phyloP scores from a whole-genome alignment of 1,140 invertebrate species.

The Zaprionus africanus region DNA sequence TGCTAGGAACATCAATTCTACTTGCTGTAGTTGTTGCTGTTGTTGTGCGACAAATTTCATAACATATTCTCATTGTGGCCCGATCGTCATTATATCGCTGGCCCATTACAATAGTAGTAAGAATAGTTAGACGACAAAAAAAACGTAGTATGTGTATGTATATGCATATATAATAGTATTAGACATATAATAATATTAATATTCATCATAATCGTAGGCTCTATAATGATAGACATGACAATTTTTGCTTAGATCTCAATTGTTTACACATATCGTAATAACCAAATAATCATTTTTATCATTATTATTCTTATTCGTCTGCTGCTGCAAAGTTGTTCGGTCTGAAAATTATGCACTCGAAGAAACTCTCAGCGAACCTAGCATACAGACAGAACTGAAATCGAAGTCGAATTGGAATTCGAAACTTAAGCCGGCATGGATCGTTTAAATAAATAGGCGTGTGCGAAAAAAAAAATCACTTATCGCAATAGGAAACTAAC shows the following conservation, averaged over 20 bases:
- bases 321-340: slow-evolving; percentile 44
- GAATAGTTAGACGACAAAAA: slow-evolving; percentile 36
- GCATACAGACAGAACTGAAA: background rate
- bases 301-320: background rate
- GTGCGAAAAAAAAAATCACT: slow-evolving; percentile 8
- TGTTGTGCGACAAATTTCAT: slow-evolving; percentile 24
- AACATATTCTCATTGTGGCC: slow-evolving; percentile 10
- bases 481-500: slow-evolving; percentile 3
- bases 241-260: slow-evolving; percentile 36
- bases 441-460: slow-evolving; percentile 58
- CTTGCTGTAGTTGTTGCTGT: slow-evolving; percentile 26
- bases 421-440: slow-evolving; percentile 1
- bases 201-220: slow-evolving; percentile 17
- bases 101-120: slow-evolving; percentile 50
- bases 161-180: slow-evolving; percentile 40
- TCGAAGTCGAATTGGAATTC: background rate
- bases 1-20: slow-evolving; percentile 73
- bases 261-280: slow-evolving; percentile 35
- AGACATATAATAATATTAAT: slow-evolving; percentile 36
- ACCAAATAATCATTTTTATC: slow-evolving; percentile 3
- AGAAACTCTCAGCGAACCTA: slow-evolving; percentile 72
- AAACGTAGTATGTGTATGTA: slow-evolving; percentile 11
- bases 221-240: slow-evolving; percentile 34
- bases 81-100: background rate
- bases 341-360: slow-evolving; percentile 64